Evolutionary conservation across 2,797 vertebrate genomes (phyloP), one percentile per base, ranked within the genome.

Genomic region (Percopsis omiscomaycus): DNA sequence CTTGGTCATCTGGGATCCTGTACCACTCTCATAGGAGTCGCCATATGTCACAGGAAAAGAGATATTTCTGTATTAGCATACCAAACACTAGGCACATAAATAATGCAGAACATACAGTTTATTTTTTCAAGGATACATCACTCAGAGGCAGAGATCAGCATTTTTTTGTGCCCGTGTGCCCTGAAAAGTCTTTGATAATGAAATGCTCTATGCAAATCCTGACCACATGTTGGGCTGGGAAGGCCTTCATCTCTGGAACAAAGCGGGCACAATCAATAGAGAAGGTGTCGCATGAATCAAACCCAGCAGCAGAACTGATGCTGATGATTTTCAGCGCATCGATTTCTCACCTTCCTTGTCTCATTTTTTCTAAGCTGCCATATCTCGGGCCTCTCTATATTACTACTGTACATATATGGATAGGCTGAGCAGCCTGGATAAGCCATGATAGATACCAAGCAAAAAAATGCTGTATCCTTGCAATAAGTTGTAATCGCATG

Each of bases 161-260:
- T 78, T 90, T 84, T 49, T 81, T 69, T 66, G 75, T 71, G 71
- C 80, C 83, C 79, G 71, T 10, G 28, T 69, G 66, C 71, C 66
- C 51, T 32, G 72, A 74, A 46, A 81, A 65, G 68, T 68, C 74
- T 86, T 81, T 84, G 80, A 77, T 84, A 82, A 82, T 74, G 49
- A 77, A 84, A 86, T 65, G 73, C 71, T 70, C 45, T 65, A 88
- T 79, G 78, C 71, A 80, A 82, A 87, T 77, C 62, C 72, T 56
- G 65, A 79, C 73, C 82, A 84, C 75, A 80, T 79, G 82, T 78
- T 79, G 73, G 78, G 66, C 59, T 44, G 4, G 15, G 6, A 48
- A 44, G 78, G 77, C 79, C 84, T 84, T 86, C 78, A 84, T 88
- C 81, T 82, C 27, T 70, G 71, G 60, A 83, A 86, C 77, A 86